phyloP scores from a whole-genome alignment of 2,888 invertebrate genomes.

The Lydus trimaculatus region DNA sequence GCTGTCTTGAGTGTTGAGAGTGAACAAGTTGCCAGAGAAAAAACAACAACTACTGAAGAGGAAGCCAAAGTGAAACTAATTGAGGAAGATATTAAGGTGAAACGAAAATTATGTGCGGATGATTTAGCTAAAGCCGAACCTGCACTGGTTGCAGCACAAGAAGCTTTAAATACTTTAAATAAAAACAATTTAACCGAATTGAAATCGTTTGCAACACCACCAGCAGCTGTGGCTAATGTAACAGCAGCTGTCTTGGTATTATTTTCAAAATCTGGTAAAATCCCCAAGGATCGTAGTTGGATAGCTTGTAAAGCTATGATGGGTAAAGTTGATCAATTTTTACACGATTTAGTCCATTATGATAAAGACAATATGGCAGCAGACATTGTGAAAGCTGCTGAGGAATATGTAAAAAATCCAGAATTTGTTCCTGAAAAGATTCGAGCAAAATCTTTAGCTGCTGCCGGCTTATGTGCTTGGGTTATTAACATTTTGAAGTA shows the following conservation, averaged over 20 bases:
- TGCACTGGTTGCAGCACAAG: slow-evolving; percentile 86
- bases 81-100: slow-evolving; percentile 85
- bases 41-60: slow-evolving; percentile 81
- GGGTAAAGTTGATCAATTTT: slow-evolving; percentile 88
- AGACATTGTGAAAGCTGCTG: slow-evolving; percentile 81
- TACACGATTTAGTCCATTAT: slow-evolving; percentile 82
- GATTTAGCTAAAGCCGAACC: slow-evolving; percentile 93
- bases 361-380: slow-evolving; percentile 94
- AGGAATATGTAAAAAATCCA: slow-evolving; percentile 70
- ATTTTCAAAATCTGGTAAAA: slow-evolving; percentile 81
- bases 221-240: slow-evolving; percentile 86
- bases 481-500: slow-evolving; percentile 91
- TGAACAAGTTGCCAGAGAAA: slow-evolving; percentile 88
- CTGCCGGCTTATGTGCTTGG: slow-evolving; percentile 94
- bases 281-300: slow-evolving; percentile 93
- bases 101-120: slow-evolving; percentile 85
- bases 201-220: slow-evolving; percentile 93
- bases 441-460: slow-evolving; percentile 85
- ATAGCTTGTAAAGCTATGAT: slow-evolving; percentile 90
- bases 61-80: slow-evolving; percentile 90
- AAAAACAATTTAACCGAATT: slow-evolving; percentile 94
- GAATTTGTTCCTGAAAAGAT: slow-evolving; percentile 89
- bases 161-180: slow-evolving; percentile 89
- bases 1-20: slow-evolving; percentile 88
- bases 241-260: slow-evolving; percentile 87